A percentile compares a stretch with the other conserved stretches of the same genome.
Conservation (phyloP, 2,113 vertebrate genomes). For the Psittacula cyanocephala region DNA sequence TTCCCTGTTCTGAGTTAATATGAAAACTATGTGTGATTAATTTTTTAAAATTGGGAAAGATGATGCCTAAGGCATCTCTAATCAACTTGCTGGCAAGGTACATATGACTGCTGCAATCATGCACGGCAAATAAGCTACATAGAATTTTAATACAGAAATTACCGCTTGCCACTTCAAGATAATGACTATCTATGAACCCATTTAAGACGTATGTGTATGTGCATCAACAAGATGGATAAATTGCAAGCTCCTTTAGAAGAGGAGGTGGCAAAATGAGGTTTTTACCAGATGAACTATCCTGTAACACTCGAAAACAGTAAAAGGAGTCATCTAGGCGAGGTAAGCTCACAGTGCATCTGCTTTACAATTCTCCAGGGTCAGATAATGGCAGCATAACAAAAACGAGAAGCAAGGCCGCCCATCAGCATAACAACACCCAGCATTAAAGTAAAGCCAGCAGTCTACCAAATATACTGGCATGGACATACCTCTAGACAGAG, state of each 20-base stretch:
- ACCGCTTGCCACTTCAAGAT: conserved; percentile 20
- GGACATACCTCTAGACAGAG: background rate
- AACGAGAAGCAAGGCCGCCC: background rate
- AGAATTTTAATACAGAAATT: conserved; percentile 60
- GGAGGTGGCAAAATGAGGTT: background rate
- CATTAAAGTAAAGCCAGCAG: background rate
- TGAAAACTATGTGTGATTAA: background rate
- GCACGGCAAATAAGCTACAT: background rate
- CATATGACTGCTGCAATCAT: background rate
- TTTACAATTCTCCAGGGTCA: background rate
- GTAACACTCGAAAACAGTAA: background rate
- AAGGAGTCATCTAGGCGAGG: background rate
- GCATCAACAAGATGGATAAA: background rate
- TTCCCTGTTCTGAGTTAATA: background rate
- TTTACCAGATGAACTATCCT: background rate
- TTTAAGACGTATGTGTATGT: background rate
- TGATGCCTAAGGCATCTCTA: conserved; percentile 26
- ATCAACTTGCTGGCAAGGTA: conserved; percentile 1
- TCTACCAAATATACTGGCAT: background rate
- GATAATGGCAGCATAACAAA: background rate
- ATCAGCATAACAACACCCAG: background rate
- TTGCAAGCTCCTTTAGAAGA: background rate
- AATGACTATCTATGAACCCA: background rate
- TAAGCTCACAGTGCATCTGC: background rate
- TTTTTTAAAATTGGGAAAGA: conserved; percentile 29